Evolutionary conservation across 2,797 vertebrate genomes (phyloP).

Genomic region (Hypotaenidia okinawae): DNA sequence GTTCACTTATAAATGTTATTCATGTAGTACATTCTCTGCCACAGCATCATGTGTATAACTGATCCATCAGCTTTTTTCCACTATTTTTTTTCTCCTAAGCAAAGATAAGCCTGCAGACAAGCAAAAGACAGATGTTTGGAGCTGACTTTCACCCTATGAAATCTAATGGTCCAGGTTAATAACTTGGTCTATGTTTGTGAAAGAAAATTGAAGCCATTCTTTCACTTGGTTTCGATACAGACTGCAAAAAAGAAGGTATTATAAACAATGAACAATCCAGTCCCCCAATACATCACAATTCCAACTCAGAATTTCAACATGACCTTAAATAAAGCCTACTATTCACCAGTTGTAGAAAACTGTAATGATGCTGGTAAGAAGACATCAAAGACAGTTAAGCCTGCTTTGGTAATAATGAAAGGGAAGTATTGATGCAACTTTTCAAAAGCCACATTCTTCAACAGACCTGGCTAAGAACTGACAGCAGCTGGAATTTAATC

Average conservation of each 20-base stretch:
- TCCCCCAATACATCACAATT: constrained; percentile 35
- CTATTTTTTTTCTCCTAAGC: background rate
- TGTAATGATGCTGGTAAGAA: constrained; percentile 49
- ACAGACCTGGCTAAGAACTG: constrained; percentile 42
- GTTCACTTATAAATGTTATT: background rate
- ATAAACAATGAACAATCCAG: constrained; percentile 64
- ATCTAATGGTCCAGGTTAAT: constrained; percentile 69
- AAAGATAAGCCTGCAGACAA: constrained; percentile 21
- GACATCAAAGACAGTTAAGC: constrained; percentile 62
- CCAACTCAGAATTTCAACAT: constrained; percentile 48
- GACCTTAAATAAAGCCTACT: constrained; percentile 60
- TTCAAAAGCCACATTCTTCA: constrained; percentile 69
- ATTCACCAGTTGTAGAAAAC: constrained; percentile 54
- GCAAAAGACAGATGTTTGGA: constrained; percentile 26
- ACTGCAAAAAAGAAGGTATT: constrained; percentile 61
- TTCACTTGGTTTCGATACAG: constrained; percentile 62
- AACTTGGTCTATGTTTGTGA: constrained; percentile 64
- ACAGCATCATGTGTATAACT: background rate
- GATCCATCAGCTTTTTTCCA: background rate
- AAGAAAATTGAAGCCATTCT: constrained; percentile 75
- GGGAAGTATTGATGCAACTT: constrained; percentile 58
- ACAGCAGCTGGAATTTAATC: constrained; percentile 61
- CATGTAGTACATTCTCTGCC: background rate
- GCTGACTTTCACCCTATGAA: constrained; percentile 54
- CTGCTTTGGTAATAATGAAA: constrained; percentile 64